phyloP scores from a whole-genome alignment of 1,140 invertebrate species.

The Bombyx mandarina region DNA sequence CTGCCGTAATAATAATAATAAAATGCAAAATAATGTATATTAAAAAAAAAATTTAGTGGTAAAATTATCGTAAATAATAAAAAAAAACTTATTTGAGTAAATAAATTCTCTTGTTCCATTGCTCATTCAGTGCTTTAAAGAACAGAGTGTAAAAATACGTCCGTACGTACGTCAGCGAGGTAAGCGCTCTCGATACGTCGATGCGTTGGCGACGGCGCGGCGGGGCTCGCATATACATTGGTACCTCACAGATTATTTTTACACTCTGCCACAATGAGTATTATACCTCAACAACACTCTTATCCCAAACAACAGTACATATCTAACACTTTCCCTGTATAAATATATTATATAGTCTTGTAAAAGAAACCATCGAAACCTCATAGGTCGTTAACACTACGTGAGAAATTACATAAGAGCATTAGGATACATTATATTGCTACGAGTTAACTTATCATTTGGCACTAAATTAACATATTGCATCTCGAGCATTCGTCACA shows the following conservation, averaged over 20 bases:
- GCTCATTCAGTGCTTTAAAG: constrained; percentile 60
- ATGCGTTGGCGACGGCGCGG: not conserved
- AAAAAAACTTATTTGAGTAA: constrained; percentile 68
- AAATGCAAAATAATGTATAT: constrained; percentile 69
- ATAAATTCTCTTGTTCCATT: constrained; percentile 71
- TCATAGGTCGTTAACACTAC: constrained; percentile 67
- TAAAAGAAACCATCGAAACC: constrained; percentile 67
- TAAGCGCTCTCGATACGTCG: constrained; percentile 18
- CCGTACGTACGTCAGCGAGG: constrained; percentile 14
- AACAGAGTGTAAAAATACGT: constrained; percentile 63
- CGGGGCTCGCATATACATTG: not conserved
- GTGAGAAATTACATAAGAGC: constrained; percentile 65
- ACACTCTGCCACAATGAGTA: constrained; percentile 65
- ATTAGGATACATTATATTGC: constrained; percentile 68
- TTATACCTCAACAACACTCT: constrained; percentile 64
- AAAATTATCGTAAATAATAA: constrained; percentile 57
- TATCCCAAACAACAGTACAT: constrained; percentile 65
- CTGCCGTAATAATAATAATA: constrained; percentile 63
- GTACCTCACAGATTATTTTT: constrained; percentile 38
- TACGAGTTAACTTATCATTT: constrained; percentile 71
- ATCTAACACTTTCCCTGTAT: constrained; percentile 69
- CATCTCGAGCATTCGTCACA: constrained; percentile 65
- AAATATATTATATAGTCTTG: constrained; percentile 66
- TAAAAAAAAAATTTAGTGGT: constrained; percentile 43
- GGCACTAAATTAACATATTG: constrained; percentile 71